Evolutionary conservation across 2,888 invertebrate genomes (phyloP).

Genomic region (Ornithoptera priamus): DNA sequence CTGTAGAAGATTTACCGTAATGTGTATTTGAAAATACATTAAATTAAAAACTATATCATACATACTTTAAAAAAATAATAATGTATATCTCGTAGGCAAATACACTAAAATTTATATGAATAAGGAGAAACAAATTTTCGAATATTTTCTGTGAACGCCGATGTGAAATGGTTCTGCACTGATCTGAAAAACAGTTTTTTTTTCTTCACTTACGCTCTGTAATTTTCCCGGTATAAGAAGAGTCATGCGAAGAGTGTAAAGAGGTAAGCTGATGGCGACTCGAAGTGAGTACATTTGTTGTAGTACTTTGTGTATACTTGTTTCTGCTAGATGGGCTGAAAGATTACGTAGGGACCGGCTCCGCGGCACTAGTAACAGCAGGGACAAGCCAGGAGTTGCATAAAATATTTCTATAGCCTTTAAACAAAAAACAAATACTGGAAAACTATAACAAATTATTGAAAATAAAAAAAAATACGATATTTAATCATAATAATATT

Average conservation of each 20-base stretch:
- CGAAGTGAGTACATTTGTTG: conserved; percentile 49
- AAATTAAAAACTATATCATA: no score
- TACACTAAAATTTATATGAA: no score
- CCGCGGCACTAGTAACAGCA: conserved; percentile 62
- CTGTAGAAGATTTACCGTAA: no score
- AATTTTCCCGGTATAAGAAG: conserved; percentile 67
- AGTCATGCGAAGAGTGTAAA: conserved; percentile 72
- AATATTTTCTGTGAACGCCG: no score
- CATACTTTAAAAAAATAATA: no score
- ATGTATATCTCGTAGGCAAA: no score
- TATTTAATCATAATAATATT: no score
- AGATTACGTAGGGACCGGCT: conserved; percentile 49
- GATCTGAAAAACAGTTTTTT: neutral
- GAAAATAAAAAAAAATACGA: no score
- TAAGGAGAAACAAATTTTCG: no score
- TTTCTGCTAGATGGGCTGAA: conserved; percentile 40
- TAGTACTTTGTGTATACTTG: conserved; percentile 44
- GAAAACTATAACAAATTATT: no score
- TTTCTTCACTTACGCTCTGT: conserved; percentile 50
- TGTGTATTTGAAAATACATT: no score
- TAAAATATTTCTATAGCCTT: conserved; percentile 72
- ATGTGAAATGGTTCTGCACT: no score
- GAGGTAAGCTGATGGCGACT: conserved; percentile 60
- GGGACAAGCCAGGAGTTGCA: conserved; percentile 56
- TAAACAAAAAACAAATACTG: conserved; percentile 29